These are phyloP conservation scores for Neocrepidodera transversa DNA, from an alignment of 2,888 invertebrate genomes.

Conservation along the genomic window DNA sequence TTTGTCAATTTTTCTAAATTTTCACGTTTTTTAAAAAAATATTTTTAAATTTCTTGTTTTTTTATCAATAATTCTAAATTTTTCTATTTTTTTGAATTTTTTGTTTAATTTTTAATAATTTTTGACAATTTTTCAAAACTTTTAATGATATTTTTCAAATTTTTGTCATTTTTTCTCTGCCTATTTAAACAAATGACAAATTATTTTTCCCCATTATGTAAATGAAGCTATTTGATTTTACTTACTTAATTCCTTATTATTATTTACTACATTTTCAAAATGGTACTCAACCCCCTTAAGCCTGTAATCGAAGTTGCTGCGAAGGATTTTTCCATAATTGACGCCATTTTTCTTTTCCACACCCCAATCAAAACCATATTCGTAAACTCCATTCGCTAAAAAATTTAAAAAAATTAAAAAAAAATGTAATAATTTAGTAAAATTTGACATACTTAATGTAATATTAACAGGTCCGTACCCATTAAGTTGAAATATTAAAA, in stretches of 20 bases:
- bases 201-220: no score
- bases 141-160: no score
- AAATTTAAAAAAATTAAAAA: neutral
- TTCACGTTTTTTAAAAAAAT: no score
- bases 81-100: no score
- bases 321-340: constrained; percentile 13
- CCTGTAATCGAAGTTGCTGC: constrained; percentile 24
- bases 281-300: constrained; percentile 31
- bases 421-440: neutral
- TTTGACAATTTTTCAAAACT: no score
- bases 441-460: constrained; percentile 64
- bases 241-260: constrained; percentile 41
- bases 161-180: no score
- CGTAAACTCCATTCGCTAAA: constrained; percentile 24
- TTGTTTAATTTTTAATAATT: no score
- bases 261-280: constrained; percentile 44
- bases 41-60: no score
- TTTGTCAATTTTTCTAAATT: no score
- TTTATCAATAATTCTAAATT: no score
- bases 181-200: no score
- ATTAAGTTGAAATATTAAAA: constrained; percentile 70
- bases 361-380: constrained; percentile 25
- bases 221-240: no score
- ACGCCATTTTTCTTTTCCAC: constrained; percentile 13
- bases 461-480: constrained; percentile 73